These are phyloP conservation scores for Salvator merianae DNA, from an alignment of 2,113 vertebrate genomes.

Conservation along the genomic window DNA sequence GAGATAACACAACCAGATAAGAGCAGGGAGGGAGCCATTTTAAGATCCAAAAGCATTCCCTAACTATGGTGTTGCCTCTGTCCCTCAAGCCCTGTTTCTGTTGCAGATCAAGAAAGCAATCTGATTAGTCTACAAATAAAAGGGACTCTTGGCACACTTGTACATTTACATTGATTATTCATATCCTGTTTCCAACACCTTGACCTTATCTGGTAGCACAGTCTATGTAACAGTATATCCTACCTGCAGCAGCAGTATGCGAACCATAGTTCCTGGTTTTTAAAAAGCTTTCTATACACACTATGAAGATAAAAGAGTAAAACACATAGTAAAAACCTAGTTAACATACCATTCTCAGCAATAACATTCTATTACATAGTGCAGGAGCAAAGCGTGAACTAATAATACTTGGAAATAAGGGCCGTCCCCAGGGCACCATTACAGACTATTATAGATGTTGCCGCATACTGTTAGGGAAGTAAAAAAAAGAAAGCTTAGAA, in stretches of 20 bases:
- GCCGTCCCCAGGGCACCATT: slow-evolving; percentile 38
- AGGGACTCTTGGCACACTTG: background rate
- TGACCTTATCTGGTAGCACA: slow-evolving; percentile 39
- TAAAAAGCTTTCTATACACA: slow-evolving; percentile 53
- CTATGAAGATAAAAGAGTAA: slow-evolving; percentile 56
- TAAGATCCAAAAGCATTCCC: too few species aligned
- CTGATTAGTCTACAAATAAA: background rate
- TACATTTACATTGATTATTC: background rate
- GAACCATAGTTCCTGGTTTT: slow-evolving; percentile 57
- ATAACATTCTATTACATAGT: slow-evolving; percentile 54
- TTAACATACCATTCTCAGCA: slow-evolving; percentile 63
- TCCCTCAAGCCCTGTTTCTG: too few species aligned
- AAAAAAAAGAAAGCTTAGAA: background rate
- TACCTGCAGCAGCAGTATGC: slow-evolving; percentile 59
- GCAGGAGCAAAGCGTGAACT: slow-evolving; percentile 62
- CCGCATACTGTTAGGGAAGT: slow-evolving; percentile 5
- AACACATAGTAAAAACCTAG: slow-evolving; percentile 65
- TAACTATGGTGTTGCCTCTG: too few species aligned
- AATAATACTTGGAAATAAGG: slow-evolving; percentile 48
- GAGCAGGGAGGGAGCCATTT: too few species aligned
- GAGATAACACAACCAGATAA: too few species aligned
- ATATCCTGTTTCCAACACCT: background rate
- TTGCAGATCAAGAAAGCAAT: background rate
- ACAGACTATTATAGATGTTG: background rate
- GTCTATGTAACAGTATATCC: slow-evolving; percentile 61